phyloP scores from a whole-genome alignment of 2,113 vertebrate genomes.

The Rhinoderma darwinii region DNA sequence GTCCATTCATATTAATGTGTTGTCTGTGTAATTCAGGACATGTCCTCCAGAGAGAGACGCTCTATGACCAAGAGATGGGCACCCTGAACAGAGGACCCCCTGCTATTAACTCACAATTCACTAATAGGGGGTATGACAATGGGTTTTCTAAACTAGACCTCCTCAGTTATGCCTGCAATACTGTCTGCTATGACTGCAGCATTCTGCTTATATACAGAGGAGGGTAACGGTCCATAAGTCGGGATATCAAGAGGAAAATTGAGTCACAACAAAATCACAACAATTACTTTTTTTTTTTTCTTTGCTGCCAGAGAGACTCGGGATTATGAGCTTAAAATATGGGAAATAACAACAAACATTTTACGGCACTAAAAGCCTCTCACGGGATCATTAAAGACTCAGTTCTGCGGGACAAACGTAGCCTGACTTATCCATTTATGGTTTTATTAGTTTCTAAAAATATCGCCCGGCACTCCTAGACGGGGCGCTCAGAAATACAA shows the following conservation, averaged over 20 bases:
- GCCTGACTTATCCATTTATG: too few relatives aligned
- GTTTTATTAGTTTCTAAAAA: slow-evolving; percentile 53
- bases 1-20: too few relatives aligned
- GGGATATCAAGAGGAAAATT: slow-evolving; percentile 6
- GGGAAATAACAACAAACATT: neutral
- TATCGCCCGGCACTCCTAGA: slow-evolving; percentile 13
- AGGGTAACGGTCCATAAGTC: neutral
- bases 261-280: slow-evolving; percentile 7
- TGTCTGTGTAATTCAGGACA: too few relatives aligned
- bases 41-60: too few relatives aligned
- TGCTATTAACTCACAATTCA: too few relatives aligned
- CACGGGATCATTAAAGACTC: neutral
- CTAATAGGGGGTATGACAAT: too few relatives aligned
- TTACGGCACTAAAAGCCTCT: neutral
- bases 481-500: neutral
- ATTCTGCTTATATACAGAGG: neutral
- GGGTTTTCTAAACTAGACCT: too few relatives aligned
- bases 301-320: neutral
- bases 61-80: too few relatives aligned
- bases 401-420: neutral
- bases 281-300: neutral
- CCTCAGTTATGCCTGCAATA: neutral
- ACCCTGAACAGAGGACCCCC: too few relatives aligned
- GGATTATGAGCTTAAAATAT: neutral
- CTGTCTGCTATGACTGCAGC: neutral